phyloP scores from a whole-genome alignment of 2,113 vertebrate species.

The Cyprinodon tularosa region DNA sequence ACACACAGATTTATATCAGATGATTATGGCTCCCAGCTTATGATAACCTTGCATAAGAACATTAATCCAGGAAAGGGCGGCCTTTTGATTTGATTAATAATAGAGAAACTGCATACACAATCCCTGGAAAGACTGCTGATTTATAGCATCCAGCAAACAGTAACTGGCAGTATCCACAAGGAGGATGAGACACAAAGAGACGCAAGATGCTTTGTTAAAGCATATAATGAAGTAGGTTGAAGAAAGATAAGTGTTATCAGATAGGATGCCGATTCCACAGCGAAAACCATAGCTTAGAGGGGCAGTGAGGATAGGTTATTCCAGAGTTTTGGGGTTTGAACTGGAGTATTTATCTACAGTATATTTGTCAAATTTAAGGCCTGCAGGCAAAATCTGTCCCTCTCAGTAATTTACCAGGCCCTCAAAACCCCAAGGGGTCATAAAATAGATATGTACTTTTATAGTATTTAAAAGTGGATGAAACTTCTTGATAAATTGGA shows the following conservation, averaged over 20 bases:
- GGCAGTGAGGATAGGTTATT: not conserved
- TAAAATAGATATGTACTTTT: no score
- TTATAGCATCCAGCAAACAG: not conserved
- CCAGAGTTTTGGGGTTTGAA: not conserved
- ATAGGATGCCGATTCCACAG: no score
- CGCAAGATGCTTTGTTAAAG: not conserved
- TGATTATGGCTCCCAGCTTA: not conserved
- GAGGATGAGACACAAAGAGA: not conserved
- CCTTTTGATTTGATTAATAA: not conserved
- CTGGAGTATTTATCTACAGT: not conserved
- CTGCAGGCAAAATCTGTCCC: no score
- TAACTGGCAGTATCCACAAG: no score
- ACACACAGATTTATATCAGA: not conserved
- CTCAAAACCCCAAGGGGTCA: no score
- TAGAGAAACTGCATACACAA: not conserved
- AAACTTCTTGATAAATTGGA: no score
- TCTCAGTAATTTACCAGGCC: no score
- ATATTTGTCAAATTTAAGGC: not conserved
- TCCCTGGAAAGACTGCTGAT: not conserved
- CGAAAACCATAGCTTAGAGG: not conserved
- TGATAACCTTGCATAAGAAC: no score
- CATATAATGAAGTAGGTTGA: not conserved
- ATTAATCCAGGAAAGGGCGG: not conserved
- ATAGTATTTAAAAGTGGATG: no score
- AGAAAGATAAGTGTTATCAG: not conserved